Conservation (phyloP, 2,113 vertebrate genomes). For the Albula goreensis region DNA sequence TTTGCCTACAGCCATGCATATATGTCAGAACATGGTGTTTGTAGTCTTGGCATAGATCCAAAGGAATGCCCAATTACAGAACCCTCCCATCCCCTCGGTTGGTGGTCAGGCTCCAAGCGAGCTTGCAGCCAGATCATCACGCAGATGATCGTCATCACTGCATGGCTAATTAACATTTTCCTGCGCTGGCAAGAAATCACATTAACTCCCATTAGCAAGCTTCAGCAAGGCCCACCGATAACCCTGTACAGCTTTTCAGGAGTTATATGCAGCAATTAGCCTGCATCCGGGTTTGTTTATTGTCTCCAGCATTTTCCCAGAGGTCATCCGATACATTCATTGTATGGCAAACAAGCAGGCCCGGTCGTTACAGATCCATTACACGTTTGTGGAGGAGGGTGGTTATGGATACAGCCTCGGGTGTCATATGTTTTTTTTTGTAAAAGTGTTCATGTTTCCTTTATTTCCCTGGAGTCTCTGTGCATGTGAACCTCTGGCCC, state of each 20-base stretch:
- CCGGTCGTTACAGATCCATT: background rate
- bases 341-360: background rate
- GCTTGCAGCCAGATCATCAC: too few species aligned
- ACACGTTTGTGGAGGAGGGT: background rate
- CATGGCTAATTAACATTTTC: background rate
- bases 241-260: too few species aligned
- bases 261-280: background rate
- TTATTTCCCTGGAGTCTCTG: conserved; percentile 39
- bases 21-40: too few species aligned
- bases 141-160: background rate
- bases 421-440: background rate
- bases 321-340: background rate
- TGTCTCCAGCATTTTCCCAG: background rate
- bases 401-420: background rate
- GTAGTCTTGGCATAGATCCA: too few species aligned
- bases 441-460: conserved; percentile 6
- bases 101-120: too few species aligned
- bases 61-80: too few species aligned
- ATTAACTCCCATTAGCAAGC: background rate
- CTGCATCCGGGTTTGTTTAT: background rate
- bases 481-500: conserved; percentile 30
- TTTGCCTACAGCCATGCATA: too few species aligned
- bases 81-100: too few species aligned
- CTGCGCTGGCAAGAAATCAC: background rate
- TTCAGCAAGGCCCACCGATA: background rate